Evolutionary conservation across 2,888 invertebrate genomes (phyloP).

Genomic region (Eupithecia tripunctaria): DNA sequence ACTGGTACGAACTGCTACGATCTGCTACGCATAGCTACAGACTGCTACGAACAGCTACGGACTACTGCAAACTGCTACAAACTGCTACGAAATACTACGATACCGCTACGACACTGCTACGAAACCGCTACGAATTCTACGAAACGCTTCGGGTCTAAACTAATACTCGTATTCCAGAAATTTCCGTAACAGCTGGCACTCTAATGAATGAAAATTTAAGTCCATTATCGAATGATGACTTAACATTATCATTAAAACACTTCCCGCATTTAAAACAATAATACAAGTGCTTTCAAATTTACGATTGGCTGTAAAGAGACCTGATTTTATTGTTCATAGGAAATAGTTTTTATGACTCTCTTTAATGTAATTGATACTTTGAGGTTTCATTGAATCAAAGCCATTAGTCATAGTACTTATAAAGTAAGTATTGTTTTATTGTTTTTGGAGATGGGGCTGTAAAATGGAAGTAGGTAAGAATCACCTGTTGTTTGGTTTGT

Average conservation of each 20-base stretch:
- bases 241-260: constrained; percentile 46
- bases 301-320: constrained; percentile 55
- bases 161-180: background rate
- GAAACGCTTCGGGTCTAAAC: background rate
- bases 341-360: constrained; percentile 45
- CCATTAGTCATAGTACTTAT: constrained; percentile 2
- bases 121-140: background rate
- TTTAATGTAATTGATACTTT: constrained; percentile 33
- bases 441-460: background rate
- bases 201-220: constrained; percentile 19
- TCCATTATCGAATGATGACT: constrained; percentile 33
- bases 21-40: background rate
- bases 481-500: background rate
- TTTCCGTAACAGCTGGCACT: constrained; percentile 19
- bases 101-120: background rate
- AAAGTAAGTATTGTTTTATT: background rate
- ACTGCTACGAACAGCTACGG: background rate
- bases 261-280: constrained; percentile 46
- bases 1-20: background rate
- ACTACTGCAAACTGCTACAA: background rate
- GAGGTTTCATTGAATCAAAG: constrained; percentile 15
- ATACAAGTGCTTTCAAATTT: constrained; percentile 54
- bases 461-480: background rate
- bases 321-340: constrained; percentile 51
- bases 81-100: background rate